Evolutionary conservation across 2,113 vertebrate species (phyloP).

Genomic region (Ceratotherium simum): DNA sequence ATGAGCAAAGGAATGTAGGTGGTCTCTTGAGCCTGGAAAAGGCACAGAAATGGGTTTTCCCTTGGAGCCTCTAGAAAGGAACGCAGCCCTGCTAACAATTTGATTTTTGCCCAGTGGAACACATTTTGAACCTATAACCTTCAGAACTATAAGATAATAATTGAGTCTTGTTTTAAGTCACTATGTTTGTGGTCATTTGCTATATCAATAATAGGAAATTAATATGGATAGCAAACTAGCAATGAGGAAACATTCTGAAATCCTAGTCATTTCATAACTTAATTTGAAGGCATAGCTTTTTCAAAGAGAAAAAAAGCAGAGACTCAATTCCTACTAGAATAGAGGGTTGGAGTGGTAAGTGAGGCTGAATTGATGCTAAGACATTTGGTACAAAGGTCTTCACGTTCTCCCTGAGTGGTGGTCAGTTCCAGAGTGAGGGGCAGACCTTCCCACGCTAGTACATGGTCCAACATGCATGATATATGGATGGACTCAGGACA

Average conservation of each 20-base stretch:
- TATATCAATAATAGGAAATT: not conserved
- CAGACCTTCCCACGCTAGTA: not conserved
- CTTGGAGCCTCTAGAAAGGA: not conserved
- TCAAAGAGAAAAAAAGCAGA: not conserved
- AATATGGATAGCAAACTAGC: not conserved
- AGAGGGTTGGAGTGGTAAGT: not conserved
- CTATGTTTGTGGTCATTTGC: not conserved
- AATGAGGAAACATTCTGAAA: not conserved
- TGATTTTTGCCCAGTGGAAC: not conserved
- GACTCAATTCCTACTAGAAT: not conserved
- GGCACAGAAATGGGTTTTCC: not conserved
- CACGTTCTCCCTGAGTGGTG: not conserved
- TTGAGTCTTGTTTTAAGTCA: not conserved
- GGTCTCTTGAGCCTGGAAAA: not conserved
- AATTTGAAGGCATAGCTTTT: not conserved
- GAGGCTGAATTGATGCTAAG: not conserved
- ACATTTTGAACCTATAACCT: not conserved
- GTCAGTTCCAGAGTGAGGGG: not conserved
- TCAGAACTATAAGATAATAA: not conserved
- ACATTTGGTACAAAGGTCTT: not conserved
- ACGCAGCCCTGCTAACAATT: not conserved
- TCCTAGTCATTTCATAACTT: not conserved
- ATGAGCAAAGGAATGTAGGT: not conserved
- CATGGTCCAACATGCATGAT: fast-evolving
- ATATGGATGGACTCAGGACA: not conserved